These are phyloP conservation scores for Brachypterus glaber DNA, from an alignment of 2,888 invertebrate genomes.

Conservation along the genomic window DNA sequence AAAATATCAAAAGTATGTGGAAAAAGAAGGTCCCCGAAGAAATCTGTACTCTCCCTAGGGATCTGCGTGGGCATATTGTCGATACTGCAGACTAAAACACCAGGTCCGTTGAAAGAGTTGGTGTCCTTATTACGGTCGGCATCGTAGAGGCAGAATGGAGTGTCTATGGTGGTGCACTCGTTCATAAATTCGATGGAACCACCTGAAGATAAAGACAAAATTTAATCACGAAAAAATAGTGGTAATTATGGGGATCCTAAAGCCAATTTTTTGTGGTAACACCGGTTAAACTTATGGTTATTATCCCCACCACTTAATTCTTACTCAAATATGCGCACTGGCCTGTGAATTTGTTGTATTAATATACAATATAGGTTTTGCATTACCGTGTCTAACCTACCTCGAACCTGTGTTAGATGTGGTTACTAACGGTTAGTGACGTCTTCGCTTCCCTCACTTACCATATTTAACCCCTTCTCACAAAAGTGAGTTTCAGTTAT, in stretches of 20 bases:
- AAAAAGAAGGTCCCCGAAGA: slow-evolving; percentile 87
- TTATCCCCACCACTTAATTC: no score
- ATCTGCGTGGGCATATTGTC: slow-evolving; percentile 99
- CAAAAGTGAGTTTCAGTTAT: no score
- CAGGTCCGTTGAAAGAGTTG: slow-evolving; percentile 92
- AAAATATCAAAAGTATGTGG: slow-evolving; percentile 87
- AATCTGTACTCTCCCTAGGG: slow-evolving; percentile 93
- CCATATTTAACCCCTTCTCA: no score
- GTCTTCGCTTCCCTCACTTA: no score
- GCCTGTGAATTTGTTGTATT: no score
- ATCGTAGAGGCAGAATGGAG: slow-evolving; percentile 98
- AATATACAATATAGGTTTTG: no score
- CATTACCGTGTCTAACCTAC: no score
- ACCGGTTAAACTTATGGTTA: no score
- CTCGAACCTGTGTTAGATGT: no score
- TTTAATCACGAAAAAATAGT: not conserved
- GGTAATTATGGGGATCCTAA: not conserved
- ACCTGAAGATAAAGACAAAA: slow-evolving; percentile 43
- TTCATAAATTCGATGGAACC: slow-evolving; percentile 92
- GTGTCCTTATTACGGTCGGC: slow-evolving; percentile 96
- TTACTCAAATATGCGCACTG: no score
- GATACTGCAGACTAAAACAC: slow-evolving; percentile 98
- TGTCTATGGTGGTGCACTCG: slow-evolving; percentile 98
- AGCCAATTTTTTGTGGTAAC: slow-evolving; percentile 34
- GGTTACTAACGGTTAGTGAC: no score